Evolutionary conservation across 2,797 vertebrate species (phyloP).

Genomic region (Scleropages formosus): DNA sequence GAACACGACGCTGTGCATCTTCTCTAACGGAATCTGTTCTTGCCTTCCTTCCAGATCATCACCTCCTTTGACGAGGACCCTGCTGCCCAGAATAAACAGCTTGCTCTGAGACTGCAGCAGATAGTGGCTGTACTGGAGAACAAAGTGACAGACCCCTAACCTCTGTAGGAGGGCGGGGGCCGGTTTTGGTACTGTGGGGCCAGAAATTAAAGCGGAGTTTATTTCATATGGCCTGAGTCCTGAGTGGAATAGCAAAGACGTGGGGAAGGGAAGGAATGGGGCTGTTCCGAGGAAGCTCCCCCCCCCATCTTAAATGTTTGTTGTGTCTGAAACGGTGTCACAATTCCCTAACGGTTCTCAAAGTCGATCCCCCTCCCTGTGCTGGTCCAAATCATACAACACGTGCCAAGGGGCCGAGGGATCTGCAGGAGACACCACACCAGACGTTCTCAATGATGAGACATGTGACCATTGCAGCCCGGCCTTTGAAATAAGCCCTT

Average conservation of each 20-base stretch:
- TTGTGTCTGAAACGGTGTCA: not conserved
- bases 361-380: no score
- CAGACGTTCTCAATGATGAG: slow-evolving; percentile 1
- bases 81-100: slow-evolving; percentile 95
- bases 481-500: slow-evolving; percentile 55
- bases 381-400: not conserved
- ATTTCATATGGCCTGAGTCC: slow-evolving; percentile 44
- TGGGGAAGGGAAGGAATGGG: not conserved
- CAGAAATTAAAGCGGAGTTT: slow-evolving; percentile 46
- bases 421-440: not conserved
- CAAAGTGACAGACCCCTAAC: slow-evolving; percentile 98
- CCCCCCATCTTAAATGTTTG: not conserved
- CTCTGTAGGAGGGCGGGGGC: slow-evolving; percentile 32
- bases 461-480: not conserved
- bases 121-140: slow-evolving; percentile 93
- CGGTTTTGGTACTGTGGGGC: not conserved
- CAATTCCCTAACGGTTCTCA: not conserved
- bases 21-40: not conserved
- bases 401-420: not conserved
- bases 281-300: not conserved
- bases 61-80: slow-evolving; percentile 92
- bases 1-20: not conserved
- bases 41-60: slow-evolving; percentile 77
- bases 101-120: slow-evolving; percentile 94
- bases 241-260: not conserved